These are phyloP conservation scores for Drosophila parthenogenetica DNA, from an alignment of 2,888 invertebrate species.

Conservation along the genomic window DNA sequence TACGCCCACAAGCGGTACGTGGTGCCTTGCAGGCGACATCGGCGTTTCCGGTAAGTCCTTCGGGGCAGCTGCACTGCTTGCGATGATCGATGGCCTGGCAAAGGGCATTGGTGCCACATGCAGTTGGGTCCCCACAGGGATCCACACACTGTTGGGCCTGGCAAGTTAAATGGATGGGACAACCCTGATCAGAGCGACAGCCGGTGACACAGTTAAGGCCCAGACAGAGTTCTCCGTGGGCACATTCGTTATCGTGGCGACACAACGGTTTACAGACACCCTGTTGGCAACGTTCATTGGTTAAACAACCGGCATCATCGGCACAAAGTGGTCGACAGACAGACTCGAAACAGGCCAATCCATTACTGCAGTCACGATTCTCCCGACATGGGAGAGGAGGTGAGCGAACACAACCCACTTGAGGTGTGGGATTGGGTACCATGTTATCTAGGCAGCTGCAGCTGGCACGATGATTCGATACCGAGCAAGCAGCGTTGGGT, in stretches of 20 bases:
- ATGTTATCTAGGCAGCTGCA: constrained; percentile 92
- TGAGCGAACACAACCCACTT: constrained; percentile 93
- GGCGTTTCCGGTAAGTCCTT: constrained; percentile 91
- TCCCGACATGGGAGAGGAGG: constrained; percentile 91
- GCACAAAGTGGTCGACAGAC: constrained; percentile 92
- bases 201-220: constrained; percentile 92
- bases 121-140: constrained; percentile 90
- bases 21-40: constrained; percentile 90
- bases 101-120: constrained; percentile 93
- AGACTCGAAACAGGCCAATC: constrained; percentile 90
- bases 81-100: constrained; percentile 90
- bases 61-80: constrained; percentile 91
- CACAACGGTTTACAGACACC: constrained; percentile 94
- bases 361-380: constrained; percentile 91
- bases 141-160: constrained; percentile 91
- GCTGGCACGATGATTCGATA: constrained; percentile 91
- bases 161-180: constrained; percentile 90
- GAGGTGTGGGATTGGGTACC: constrained; percentile 94
- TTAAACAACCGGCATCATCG: constrained; percentile 90
- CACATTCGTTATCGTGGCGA: constrained; percentile 93
- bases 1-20: constrained; percentile 87
- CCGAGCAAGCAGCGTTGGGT: constrained; percentile 92
- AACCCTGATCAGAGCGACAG: constrained; percentile 92
- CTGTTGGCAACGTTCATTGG: constrained; percentile 89
- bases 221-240: constrained; percentile 94